Evolutionary conservation across 2,888 invertebrate species (phyloP).

Genomic region (Pediacus dermestoides): DNA sequence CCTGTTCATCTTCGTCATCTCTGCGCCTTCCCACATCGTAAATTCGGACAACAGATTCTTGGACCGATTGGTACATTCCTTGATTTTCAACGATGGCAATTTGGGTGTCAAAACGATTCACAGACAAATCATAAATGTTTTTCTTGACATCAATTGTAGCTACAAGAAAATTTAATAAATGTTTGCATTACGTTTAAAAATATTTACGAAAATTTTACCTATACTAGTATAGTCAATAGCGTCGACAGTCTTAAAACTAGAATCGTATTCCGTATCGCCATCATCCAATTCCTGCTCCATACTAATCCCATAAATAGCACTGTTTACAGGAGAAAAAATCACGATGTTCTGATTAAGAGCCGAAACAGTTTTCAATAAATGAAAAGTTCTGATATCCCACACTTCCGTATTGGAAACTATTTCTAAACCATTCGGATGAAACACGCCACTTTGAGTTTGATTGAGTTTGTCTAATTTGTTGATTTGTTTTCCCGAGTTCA

Average conservation of each 20-base stretch:
- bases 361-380: conserved; percentile 89
- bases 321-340: conserved; percentile 81
- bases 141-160: conserved; percentile 92
- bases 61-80: conserved; percentile 76
- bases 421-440: conserved; percentile 94
- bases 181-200: conserved; percentile 6
- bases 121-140: conserved; percentile 80
- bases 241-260: conserved; percentile 93
- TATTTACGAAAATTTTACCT: conserved; percentile 52
- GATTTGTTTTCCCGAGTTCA: conserved; percentile 79
- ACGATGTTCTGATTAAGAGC: conserved; percentile 86
- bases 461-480: conserved; percentile 98
- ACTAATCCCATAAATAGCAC: conserved; percentile 83
- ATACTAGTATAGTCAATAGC: conserved; percentile 92
- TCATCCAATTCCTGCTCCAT: conserved; percentile 71
- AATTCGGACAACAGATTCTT: conserved; percentile 85
- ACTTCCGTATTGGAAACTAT: conserved; percentile 97
- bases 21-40: conserved; percentile 89
- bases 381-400: conserved; percentile 95
- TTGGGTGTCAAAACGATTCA: conserved; percentile 80
- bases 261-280: conserved; percentile 74
- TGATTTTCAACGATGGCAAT: conserved; percentile 90
- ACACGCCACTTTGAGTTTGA: conserved; percentile 90
- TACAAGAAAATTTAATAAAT: conserved; percentile 44
- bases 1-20: conserved; percentile 86